phyloP scores from a whole-genome alignment of 2,888 invertebrate genomes.

The Tenthredo livida region DNA sequence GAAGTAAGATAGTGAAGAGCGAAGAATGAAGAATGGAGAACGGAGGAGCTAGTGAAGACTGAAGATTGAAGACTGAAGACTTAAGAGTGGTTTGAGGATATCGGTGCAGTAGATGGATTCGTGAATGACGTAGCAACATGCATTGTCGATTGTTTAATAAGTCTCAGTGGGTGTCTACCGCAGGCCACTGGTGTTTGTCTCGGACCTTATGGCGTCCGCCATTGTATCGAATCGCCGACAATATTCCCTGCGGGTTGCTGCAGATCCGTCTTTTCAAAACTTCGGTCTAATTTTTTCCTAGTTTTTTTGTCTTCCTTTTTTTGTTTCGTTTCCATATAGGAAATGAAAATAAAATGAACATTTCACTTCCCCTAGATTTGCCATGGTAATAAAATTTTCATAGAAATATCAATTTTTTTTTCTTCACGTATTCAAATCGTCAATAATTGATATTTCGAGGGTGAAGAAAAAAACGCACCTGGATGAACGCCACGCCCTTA shows the following conservation, averaged over 20 bases:
- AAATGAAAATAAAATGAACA: not conserved
- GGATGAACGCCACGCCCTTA: no score
- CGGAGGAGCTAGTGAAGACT: not conserved
- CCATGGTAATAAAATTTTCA: no score
- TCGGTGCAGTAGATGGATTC: constrained; percentile 39
- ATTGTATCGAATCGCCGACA: constrained; percentile 45
- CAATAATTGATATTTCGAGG: no score
- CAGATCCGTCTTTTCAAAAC: constrained; percentile 22
- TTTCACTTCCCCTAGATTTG: no score
- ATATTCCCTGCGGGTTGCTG: not conserved
- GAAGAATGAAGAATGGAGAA: constrained; percentile 15
- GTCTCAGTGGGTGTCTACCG: constrained; percentile 71
- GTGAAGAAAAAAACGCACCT: no score
- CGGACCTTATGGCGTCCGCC: constrained; percentile 34
- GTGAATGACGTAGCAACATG: constrained; percentile 73
- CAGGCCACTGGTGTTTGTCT: constrained; percentile 69
- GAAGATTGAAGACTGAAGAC: no score
- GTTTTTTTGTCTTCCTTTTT: not conserved
- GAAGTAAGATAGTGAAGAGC: constrained; percentile 2
- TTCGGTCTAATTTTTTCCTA: not conserved
- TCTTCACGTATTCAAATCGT: no score
- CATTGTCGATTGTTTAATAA: constrained; percentile 74
- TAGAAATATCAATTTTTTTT: no score
- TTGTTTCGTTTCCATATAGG: not conserved
- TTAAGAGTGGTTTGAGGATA: constrained; percentile 55